Evolutionary conservation across 1,140 invertebrate genomes (phyloP), one percentile per base, ranked within the genome.

Genomic region (Hyposmocoma kahamanoa): DNA sequence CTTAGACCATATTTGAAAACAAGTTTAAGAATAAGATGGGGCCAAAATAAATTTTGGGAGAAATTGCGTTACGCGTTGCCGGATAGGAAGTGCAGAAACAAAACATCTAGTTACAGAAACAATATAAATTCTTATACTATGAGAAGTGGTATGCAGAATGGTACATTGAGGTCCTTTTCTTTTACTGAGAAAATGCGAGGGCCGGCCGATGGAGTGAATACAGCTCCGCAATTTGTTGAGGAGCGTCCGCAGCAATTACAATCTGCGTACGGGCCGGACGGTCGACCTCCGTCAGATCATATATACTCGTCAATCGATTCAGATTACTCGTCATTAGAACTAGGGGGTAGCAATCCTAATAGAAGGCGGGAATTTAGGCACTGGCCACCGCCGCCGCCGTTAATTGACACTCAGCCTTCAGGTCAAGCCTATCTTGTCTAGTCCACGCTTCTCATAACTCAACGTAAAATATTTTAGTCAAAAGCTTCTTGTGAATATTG

Each of bases 11-110:
- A 97, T 73, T 87, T 98, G 20, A 95, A 96, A 73, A 95, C 94
- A 2, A 91, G 91, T 66, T 90, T 92, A 10, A 89, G 93, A 47
- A 87, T 98, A 34, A 89, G 92, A 57, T 97, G 95, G 93, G 94
- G 93, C 53, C 95, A 97, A 72, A 95, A 93, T 59, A 90, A 94
- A 70, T 98, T 98, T 85, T 97, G 96, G 95, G 94, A 97, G 71
- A 93, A 95, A 69, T 86, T 98, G 39, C 89, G 92, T 42, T 97
- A 95, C 83, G 93, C 94, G 45, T 93, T 98, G 90, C 96, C 96
- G 22, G 89, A 90, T 60, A 86, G 59, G 28, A 75, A 67, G 52
- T 70, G 62, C 50, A 82, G 74, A 59, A 59, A 68, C 24, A 84
- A 80, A 59, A 58, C 80, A 6, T 59, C 73, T 47, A 86, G 91